Conservation (phyloP, 2,797 vertebrate genomes). For the Gorsachius magnificus region DNA sequence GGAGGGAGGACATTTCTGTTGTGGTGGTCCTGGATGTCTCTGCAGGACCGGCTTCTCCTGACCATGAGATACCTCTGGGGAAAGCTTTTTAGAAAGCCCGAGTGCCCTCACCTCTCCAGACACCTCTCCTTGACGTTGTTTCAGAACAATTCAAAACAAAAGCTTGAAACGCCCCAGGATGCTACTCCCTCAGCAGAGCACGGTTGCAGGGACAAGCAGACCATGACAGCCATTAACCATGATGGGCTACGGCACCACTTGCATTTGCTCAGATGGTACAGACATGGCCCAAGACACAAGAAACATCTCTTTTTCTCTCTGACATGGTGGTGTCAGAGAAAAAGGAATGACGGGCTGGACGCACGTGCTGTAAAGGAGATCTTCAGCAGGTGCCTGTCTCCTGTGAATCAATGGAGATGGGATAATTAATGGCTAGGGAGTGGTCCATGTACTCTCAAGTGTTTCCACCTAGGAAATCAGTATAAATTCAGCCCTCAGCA, state of each 20-base stretch:
- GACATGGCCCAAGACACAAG: not conserved
- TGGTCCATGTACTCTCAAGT: not conserved
- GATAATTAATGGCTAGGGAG: not conserved
- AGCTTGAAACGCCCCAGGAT: not conserved
- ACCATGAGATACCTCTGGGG: not conserved
- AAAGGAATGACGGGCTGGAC: rapidly evolving
- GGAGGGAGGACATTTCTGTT: not conserved
- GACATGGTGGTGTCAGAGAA: not conserved
- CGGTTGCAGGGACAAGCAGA: not conserved
- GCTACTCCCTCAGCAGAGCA: not conserved
- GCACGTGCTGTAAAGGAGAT: not conserved
- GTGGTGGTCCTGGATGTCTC: not conserved
- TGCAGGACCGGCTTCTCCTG: not conserved
- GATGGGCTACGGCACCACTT: not conserved
- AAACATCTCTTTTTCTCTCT: not conserved
- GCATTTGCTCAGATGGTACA: not conserved
- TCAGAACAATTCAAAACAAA: not conserved
- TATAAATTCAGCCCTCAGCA: not conserved
- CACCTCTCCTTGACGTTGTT: not conserved
- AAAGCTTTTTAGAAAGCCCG: not conserved
- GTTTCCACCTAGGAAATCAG: not conserved
- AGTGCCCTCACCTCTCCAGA: not conserved
- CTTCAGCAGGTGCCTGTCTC: not conserved
- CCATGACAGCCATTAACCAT: not conserved
- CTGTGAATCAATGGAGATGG: not conserved